These are phyloP conservation scores for Ceratina australensis DNA, from an alignment of 1,140 invertebrate species.

Conservation along the genomic window DNA sequence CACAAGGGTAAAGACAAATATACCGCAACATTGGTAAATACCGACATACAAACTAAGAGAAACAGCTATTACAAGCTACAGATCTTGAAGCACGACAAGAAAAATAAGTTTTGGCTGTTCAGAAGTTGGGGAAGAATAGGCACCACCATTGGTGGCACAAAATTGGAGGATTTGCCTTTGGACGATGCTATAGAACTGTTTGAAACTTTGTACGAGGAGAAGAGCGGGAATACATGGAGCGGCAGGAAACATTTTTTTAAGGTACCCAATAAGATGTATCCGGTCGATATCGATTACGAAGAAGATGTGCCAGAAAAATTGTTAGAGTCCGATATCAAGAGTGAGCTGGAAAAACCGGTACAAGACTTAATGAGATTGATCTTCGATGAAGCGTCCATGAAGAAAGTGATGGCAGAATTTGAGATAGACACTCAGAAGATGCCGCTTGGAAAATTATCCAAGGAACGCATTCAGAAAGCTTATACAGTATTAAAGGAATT, in stretches of 20 bases:
- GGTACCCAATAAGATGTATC: constrained; percentile 90
- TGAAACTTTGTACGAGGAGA: constrained; percentile 87
- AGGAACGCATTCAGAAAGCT: constrained; percentile 93
- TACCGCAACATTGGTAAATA: constrained; percentile 89
- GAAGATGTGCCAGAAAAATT: constrained; percentile 73
- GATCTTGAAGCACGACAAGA: constrained; percentile 88
- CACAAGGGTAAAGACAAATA: constrained; percentile 83
- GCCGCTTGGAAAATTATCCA: constrained; percentile 97
- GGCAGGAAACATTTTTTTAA: constrained; percentile 87
- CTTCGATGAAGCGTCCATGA: constrained; percentile 96
- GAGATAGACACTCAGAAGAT: constrained; percentile 98
- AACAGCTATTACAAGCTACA: constrained; percentile 99
- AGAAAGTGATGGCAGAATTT: constrained; percentile 95
- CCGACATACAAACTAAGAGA: constrained; percentile 91
- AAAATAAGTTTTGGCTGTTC: constrained; percentile 89
- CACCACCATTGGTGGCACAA: constrained; percentile 92
- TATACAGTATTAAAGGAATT: constrained; percentile 91
- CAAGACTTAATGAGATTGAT: constrained; percentile 92
- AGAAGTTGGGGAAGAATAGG: constrained; percentile 97
- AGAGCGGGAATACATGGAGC: constrained; percentile 91
- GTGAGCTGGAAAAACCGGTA: constrained; percentile 87
- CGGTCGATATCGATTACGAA: constrained; percentile 94
- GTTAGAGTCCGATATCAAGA: constrained; percentile 78
- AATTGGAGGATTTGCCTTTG: constrained; percentile 83
- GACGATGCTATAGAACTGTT: constrained; percentile 85